Conservation (phyloP, 2,797 vertebrate genomes). For the Vipera latastei region DNA sequence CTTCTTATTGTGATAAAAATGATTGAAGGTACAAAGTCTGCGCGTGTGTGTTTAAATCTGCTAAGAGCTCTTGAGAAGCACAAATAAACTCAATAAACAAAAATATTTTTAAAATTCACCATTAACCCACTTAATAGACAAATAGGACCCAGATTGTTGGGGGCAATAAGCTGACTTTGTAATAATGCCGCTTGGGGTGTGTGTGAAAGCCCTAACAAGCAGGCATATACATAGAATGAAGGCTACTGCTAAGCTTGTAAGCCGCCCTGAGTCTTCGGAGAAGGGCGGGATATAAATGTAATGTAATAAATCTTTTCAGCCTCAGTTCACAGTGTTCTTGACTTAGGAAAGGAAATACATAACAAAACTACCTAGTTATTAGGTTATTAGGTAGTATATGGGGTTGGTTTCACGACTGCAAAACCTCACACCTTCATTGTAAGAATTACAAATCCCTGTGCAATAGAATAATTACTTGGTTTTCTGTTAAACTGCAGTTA, state of each 20-base stretch:
- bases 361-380: not conserved
- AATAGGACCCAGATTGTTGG: too few relatives aligned
- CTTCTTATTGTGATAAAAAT: slow-evolving; percentile 25
- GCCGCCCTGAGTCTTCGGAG: too few relatives aligned
- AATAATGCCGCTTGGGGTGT: too few relatives aligned
- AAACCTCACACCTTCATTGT: not conserved
- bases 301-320: not conserved
- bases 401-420: not conserved
- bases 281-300: too few relatives aligned
- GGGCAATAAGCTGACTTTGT: too few relatives aligned
- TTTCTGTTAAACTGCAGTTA: not conserved
- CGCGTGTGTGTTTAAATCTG: not conserved
- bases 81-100: slow-evolving; percentile 1
- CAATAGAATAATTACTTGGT: not conserved
- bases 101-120: slow-evolving; percentile 7
- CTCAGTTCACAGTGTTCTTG: not conserved
- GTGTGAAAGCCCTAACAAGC: too few relatives aligned
- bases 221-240: too few relatives aligned
- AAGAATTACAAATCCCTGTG: not conserved
- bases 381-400: not conserved
- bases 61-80: slow-evolving; percentile 19
- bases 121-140: not conserved
- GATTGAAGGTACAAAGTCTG: not conserved
- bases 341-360: not conserved
- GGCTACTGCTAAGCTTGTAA: too few relatives aligned